Base-by-base conservation (phyloP, 2,888 invertebrate genomes). In the Pheosia gnoma region DNA sequence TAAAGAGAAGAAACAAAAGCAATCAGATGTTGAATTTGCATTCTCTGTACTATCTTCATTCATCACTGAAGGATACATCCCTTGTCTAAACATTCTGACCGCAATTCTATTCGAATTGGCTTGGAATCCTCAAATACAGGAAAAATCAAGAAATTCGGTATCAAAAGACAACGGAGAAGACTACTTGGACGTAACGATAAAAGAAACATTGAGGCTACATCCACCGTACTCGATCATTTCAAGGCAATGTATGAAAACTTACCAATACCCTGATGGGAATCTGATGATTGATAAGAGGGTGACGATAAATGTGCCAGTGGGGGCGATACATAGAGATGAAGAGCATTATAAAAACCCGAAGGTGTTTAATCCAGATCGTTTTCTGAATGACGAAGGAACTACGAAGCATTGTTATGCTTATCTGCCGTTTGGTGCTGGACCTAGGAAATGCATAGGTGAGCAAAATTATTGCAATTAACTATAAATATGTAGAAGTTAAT, bases 381-480 rank as follows among this genome's bases (percentile, higher is more conserved):
- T 90, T 74, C 74, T 85, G 60, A 76, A 82, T 59, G 81, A 79
- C 37, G 82, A 84, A 54, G 78, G 73, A 41, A 70, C 80, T 0
- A 71, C 77, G 0, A 80, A 76, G 37, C 83, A 85, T 63, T 79
- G 83, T 57, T 86, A 83, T 63, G 73, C 87, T 0, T 93, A 84
- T 75, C 75, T 93, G 59, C 91, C 93, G 5, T 94, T 91, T 71
- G 93, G 94, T 49, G 87, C 85, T 11, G 94, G 94, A 55, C 91
- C 92, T 39, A 88, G 91, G 61, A 91, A 88, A 81, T 93, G 93
- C 71, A 79, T 90, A 67, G 92, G 93, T 93, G 78, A 87, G 90
- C 8, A 43, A 43, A 3, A 1, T 43, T 4, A 43, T 9, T 43
- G 9, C 9, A 10, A 9, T 43, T 9, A 9, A 9, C 43, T 9